phyloP scores from a whole-genome alignment of 2,888 invertebrate species.

The Urechis unicinctus region DNA sequence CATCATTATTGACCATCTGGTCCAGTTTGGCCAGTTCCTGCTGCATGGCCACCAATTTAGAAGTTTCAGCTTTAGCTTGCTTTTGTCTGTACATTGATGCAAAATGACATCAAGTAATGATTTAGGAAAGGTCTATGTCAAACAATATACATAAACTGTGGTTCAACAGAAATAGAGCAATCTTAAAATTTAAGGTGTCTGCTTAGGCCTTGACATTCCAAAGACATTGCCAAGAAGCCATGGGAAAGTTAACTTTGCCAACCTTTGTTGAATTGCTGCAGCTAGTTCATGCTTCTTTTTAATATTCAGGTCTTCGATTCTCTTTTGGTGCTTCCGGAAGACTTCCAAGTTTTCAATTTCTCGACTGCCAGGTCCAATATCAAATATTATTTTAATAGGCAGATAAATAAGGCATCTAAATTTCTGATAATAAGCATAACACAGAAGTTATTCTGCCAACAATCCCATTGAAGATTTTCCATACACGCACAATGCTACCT shows the following conservation, averaged over 20 bases:
- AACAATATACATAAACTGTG: too few species aligned
- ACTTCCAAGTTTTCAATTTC: conserved; percentile 53
- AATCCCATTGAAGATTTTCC: not conserved
- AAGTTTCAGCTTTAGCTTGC: conserved; percentile 65
- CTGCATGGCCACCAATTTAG: conserved; percentile 50
- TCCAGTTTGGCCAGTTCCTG: conserved; percentile 53
- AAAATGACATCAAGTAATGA: too few species aligned
- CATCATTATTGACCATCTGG: conserved; percentile 64
- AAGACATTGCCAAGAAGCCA: too few species aligned
- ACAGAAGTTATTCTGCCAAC: too few species aligned
- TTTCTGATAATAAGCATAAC: too few species aligned
- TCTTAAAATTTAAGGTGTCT: too few species aligned
- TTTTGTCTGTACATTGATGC: conserved; percentile 66
- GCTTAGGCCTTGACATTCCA: too few species aligned
- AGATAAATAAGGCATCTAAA: too few species aligned
- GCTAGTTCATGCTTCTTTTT: conserved; percentile 67
- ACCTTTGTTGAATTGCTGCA: conserved; percentile 70
- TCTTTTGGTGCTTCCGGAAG: conserved; percentile 65
- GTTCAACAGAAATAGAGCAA: too few species aligned
- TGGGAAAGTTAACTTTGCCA: conserved; percentile 24
- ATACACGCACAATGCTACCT: not conserved
- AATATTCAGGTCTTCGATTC: conserved; percentile 75
- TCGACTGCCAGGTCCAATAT: conserved; percentile 3
- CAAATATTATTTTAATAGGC: too few species aligned
- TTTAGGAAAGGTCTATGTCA: too few species aligned